A percentile compares a stretch with the other conserved stretches of the same genome.
phyloP scores from a whole-genome alignment of 2,113 vertebrate species.

The Pseudorhombus dupliciocellatus region DNA sequence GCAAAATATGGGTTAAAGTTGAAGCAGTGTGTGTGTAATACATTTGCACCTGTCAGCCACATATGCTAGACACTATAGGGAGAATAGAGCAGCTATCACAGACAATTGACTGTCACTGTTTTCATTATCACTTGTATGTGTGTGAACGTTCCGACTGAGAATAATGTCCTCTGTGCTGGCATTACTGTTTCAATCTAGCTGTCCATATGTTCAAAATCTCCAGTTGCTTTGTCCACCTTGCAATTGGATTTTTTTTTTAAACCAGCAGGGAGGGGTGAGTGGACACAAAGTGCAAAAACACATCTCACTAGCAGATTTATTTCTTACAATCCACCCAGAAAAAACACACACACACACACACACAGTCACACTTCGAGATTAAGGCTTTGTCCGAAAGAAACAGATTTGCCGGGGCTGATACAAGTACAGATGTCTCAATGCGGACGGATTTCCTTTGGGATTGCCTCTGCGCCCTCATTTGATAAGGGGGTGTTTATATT shows the following conservation, averaged over 20 bases:
- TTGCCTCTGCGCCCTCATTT: conserved; percentile 58
- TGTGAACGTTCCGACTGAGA: conserved; percentile 29
- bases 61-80: conserved; percentile 54
- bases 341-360: conserved; percentile 38
- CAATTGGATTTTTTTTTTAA: conserved; percentile 61
- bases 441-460: conserved; percentile 76
- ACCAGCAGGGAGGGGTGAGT: conserved; percentile 35
- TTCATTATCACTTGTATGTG: conserved; percentile 54
- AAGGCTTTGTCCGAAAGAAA: conserved; percentile 75
- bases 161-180: conserved; percentile 62
- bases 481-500: conserved; percentile 60
- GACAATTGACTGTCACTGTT: conserved; percentile 52
- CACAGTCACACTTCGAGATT: conserved; percentile 66
- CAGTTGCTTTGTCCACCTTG: conserved; percentile 73
- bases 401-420: conserved; percentile 73
- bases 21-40: conserved; percentile 24
- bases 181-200: conserved; percentile 68
- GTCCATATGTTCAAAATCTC: conserved; percentile 77
- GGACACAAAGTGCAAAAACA: conserved; percentile 48
- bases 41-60: conserved; percentile 71
- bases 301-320: conserved; percentile 65
- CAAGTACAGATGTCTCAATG: conserved; percentile 77
- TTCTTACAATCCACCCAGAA: conserved; percentile 63
- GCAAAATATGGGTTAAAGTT: conserved; percentile 59
- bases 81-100: conserved; percentile 49